A percentile compares a stretch with the other conserved stretches of the same genome.
phyloP scores from a whole-genome alignment of 1,140 invertebrate species.

The Aphelenchoides besseyi region DNA sequence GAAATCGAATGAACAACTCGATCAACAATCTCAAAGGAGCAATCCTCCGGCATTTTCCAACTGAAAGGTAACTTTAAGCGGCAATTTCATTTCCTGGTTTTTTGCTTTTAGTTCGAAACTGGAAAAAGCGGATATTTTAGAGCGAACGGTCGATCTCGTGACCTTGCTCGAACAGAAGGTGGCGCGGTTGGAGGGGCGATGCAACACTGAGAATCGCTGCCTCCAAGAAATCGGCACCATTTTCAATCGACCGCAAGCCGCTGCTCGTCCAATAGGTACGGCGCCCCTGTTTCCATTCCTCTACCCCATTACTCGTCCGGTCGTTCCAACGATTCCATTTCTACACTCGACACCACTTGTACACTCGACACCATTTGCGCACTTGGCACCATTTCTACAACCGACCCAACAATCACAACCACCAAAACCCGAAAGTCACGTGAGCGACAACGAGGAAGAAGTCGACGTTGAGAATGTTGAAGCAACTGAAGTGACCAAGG shows the following conservation, averaged over 20 bases:
- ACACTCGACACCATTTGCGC: background rate
- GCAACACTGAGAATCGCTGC: background rate
- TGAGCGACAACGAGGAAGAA: background rate
- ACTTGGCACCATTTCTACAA: background rate
- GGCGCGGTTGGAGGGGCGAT: background rate
- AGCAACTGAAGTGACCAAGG: background rate
- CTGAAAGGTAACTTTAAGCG: too few species aligned
- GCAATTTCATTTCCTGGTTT: too few species aligned
- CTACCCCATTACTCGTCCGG: background rate
- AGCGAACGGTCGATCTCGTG: slow-evolving; percentile 31
- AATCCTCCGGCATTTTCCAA: slow-evolving; percentile 13
- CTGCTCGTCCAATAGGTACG: background rate
- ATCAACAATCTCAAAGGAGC: slow-evolving; percentile 35
- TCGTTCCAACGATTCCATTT: background rate
- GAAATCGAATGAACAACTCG: slow-evolving; percentile 37
- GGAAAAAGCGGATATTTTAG: slow-evolving; percentile 14
- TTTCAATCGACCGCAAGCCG: background rate
- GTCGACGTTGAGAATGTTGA: slow-evolving; percentile 3
- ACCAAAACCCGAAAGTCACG: background rate
- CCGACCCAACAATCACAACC: background rate
- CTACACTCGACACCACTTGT: background rate
- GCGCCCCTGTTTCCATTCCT: background rate
- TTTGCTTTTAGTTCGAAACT: slow-evolving; percentile 8
- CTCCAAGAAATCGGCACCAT: background rate
- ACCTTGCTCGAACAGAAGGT: background rate